Conservation (phyloP, 2,888 invertebrate species). For the Dryococelus australis region DNA sequence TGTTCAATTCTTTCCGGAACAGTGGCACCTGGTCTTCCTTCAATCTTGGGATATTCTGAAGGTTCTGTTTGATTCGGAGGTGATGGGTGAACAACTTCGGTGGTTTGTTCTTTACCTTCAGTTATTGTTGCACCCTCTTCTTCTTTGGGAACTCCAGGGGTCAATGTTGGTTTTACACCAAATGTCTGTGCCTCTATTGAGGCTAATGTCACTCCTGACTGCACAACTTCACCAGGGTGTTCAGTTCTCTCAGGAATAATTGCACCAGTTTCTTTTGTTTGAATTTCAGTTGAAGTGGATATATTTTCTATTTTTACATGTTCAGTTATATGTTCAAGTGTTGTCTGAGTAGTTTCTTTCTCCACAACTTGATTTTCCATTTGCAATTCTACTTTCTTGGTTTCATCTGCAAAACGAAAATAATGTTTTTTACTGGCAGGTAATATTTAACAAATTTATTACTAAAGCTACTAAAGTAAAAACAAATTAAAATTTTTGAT, state of each 20-base stretch:
- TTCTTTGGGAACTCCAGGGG: neutral
- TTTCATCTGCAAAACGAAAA: conserved; percentile 50
- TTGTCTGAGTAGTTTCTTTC: conserved; percentile 2
- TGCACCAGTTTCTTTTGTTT: neutral
- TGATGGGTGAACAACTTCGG: no score
- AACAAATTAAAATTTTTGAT: no score
- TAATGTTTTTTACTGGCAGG: no score
- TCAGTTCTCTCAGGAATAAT: neutral
- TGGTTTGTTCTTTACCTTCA: no score
- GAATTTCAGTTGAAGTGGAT: neutral
- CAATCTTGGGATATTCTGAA: neutral
- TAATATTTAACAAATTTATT: no score
- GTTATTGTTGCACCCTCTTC: no score
- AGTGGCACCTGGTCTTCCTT: no score
- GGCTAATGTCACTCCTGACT: neutral
- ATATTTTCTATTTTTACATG: conserved; percentile 13
- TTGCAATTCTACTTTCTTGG: conserved; percentile 59
- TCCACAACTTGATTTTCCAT: conserved; percentile 60
- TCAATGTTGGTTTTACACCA: conserved; percentile 25
- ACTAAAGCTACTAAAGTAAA: no score
- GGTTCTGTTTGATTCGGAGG: no score
- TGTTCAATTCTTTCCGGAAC: no score
- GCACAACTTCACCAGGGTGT: neutral
- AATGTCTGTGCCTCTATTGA: neutral
- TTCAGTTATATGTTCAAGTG: conserved; percentile 24